Conservation (phyloP, 2,113 vertebrate species). For the Cephalophus harveyi region DNA sequence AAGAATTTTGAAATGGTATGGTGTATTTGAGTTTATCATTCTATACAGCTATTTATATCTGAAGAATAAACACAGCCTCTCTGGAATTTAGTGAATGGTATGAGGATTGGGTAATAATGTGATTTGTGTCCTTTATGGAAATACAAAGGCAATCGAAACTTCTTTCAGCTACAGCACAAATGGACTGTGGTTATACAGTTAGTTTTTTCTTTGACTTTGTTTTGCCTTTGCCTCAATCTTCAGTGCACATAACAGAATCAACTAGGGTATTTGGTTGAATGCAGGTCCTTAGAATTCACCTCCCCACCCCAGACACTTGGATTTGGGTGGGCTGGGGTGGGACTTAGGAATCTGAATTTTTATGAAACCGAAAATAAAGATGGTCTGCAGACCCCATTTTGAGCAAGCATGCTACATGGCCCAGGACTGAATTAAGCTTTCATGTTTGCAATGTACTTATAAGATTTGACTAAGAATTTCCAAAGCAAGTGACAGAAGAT, state of each 20-base stretch:
- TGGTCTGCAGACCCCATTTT: background rate
- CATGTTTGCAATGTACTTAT: background rate
- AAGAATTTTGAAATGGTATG: background rate
- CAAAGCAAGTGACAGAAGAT: background rate
- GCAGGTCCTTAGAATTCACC: background rate
- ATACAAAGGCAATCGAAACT: background rate
- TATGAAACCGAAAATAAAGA: background rate
- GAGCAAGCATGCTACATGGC: background rate
- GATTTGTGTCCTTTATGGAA: background rate
- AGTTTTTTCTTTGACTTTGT: background rate
- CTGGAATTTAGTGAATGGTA: background rate
- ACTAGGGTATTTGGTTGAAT: background rate
- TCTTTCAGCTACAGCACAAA: background rate
- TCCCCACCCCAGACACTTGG: background rate
- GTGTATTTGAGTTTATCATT: background rate
- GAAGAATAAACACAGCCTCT: background rate
- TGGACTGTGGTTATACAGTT: background rate
- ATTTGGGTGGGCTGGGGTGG: background rate
- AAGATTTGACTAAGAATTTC: background rate
- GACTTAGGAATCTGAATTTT: background rate
- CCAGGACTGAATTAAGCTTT: background rate
- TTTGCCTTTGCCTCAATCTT: background rate
- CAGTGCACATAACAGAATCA: background rate
- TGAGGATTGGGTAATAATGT: background rate
- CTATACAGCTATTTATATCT: background rate